Conservation (phyloP, 1,140 invertebrate genomes). For the Aphis gossypii region DNA sequence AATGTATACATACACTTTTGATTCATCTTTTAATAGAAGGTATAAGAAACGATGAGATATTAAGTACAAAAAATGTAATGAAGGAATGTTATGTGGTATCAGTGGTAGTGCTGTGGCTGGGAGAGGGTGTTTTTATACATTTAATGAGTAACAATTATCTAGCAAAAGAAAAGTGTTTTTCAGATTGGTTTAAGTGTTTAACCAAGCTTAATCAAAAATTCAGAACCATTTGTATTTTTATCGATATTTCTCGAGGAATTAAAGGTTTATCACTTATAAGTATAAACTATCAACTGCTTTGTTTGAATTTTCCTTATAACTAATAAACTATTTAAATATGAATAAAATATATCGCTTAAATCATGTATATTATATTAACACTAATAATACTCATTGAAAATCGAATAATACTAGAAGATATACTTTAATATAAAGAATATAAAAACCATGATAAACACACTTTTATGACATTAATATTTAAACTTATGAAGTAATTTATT, state of each 20-base stretch:
- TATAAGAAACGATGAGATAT: neutral
- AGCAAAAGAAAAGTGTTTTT: neutral
- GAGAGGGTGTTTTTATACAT: neutral
- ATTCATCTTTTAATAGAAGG: neutral
- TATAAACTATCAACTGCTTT: neutral
- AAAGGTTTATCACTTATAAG: neutral
- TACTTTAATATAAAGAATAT: neutral
- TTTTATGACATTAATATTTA: neutral
- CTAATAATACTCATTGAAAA: no score
- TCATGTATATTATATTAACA: neutral
- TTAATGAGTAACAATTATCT: neutral
- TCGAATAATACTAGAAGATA: neutral
- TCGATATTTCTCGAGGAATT: neutral
- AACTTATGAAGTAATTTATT: neutral
- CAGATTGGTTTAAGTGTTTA: neutral
- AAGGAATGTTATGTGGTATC: neutral
- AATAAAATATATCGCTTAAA: neutral
- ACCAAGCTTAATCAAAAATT: neutral
- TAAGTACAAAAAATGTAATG: neutral
- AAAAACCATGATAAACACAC: neutral
- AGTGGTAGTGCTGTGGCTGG: neutral
- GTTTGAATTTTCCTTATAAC: no score
- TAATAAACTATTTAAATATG: neutral
- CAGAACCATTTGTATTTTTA: neutral
- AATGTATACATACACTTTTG: neutral